Evolutionary conservation across 1,140 invertebrate species (phyloP).

Genomic region (Hyphantria cunea): DNA sequence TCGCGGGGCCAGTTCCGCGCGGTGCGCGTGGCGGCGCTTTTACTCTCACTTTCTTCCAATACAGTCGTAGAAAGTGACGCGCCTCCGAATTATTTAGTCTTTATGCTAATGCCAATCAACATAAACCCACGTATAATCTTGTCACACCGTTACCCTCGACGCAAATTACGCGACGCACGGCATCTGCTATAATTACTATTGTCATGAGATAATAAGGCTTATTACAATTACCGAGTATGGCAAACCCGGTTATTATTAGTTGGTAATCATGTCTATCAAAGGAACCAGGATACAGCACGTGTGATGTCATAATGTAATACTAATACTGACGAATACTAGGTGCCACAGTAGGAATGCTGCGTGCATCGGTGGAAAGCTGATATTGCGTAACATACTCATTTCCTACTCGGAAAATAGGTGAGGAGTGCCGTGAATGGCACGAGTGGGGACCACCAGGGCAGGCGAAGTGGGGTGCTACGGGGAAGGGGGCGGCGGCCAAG

Average conservation of each 20-base stretch:
- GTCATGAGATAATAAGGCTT: no score
- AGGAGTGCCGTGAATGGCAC: constrained; percentile 52
- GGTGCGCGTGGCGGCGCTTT: constrained; percentile 30
- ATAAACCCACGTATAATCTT: not conserved
- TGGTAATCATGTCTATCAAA: not conserved
- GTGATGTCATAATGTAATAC: constrained; percentile 2
- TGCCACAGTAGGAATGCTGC: constrained; percentile 42
- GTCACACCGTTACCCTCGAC: no score
- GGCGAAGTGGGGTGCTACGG: constrained; percentile 23
- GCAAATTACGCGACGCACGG: no score
- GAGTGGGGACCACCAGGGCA: constrained; percentile 7
- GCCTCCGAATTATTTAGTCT: constrained; percentile 40
- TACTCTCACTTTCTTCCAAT: constrained; percentile 53
- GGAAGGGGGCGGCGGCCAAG: constrained; percentile 33
- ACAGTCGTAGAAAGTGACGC: constrained; percentile 49
- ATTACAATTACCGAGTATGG: no score
- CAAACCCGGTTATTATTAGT: no score
- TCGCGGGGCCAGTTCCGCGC: constrained; percentile 4
- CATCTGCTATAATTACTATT: no score
- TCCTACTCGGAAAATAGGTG: constrained; percentile 76
- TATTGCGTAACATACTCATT: constrained; percentile 58
- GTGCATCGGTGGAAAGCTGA: constrained; percentile 58
- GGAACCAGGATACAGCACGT: constrained; percentile 9
- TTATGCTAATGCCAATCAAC: constrained; percentile 10
- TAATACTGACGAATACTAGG: constrained; percentile 2